These are phyloP conservation scores for Acrobasis suavella DNA, from an alignment of 2,888 invertebrate species.

Conservation along the genomic window DNA sequence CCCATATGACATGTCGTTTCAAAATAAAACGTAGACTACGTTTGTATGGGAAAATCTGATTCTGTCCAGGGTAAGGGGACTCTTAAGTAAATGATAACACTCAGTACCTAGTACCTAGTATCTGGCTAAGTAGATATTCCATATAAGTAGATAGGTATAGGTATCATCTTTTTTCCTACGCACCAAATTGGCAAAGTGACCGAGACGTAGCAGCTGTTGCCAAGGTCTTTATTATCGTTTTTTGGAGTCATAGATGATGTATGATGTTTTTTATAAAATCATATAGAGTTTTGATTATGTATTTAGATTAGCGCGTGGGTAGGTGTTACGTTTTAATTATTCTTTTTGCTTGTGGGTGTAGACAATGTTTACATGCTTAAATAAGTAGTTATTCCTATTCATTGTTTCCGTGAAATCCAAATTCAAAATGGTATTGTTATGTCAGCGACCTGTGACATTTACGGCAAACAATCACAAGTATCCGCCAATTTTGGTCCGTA, in stretches of 20 bases:
- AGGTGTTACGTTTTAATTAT: slow-evolving; percentile 31
- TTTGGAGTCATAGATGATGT: slow-evolving; percentile 3
- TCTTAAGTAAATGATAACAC: too few species aligned
- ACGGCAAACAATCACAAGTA: too few species aligned
- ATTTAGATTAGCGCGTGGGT: slow-evolving; percentile 43
- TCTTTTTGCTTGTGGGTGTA: slow-evolving; percentile 14
- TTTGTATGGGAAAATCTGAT: too few species aligned
- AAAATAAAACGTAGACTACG: too few species aligned
- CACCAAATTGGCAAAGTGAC: slow-evolving; percentile 3
- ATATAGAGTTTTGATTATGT: slow-evolving; percentile 32
- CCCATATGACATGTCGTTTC: too few species aligned
- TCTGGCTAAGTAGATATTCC: background rate
- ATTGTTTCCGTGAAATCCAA: background rate
- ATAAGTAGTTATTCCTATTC: background rate
- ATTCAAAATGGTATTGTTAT: background rate
- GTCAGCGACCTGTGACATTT: too few species aligned
- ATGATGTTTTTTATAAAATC: slow-evolving; percentile 6
- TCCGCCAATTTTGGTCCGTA: too few species aligned
- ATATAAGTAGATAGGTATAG: background rate
- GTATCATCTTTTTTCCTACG: slow-evolving; percentile 1
- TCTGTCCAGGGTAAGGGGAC: too few species aligned
- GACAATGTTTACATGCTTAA: background rate
- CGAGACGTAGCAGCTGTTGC: background rate
- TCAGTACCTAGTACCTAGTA: too few species aligned
- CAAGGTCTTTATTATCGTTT: background rate